Base-by-base conservation (phyloP, 2,888 invertebrate species). In the Agrochola macilenta region DNA sequence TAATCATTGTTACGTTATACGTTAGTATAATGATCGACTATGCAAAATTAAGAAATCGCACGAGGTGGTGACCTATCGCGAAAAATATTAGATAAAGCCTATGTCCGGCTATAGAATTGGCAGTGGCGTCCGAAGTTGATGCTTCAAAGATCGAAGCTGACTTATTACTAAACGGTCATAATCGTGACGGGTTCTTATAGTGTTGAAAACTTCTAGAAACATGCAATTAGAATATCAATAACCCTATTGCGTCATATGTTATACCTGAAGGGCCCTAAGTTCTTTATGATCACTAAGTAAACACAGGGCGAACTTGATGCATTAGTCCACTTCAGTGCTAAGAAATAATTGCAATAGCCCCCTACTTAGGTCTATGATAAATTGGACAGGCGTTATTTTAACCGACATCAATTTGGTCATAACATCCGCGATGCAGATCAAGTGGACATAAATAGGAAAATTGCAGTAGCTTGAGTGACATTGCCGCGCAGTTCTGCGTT, bases 361-460 rank as follows among this genome's bases (percentile, higher is more conserved):
- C 68, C 46, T 52, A 43, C 49, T 9, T 30, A 43, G 65, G 26
- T 46, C 3, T 57, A 49, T 39, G 39, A 58, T 84, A 81, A 84
- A 71, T 71, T 46, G 71, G 35, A 0, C 52, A 23, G 26, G 39
- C 52, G 52, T 35, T 61, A 71, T 30, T 66, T 57, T 52, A 43
- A 52, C 39, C 49, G 79, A 57, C 69, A 84, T 30, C 46, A 79
- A 79, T 78, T 78, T 26, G 57, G 49, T 63, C 54, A 54, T 60
- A 74, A 69, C 69, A 75, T 69, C 49, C 61, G 65, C 52, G 66
- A 52, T 66, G 71, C 66, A 64, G 43, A 52, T 20, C 30, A 73
- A 57, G 73, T 68, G 60, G 58, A 7, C 14, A 49, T 54, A 12
- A 70, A 81, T 70, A 75, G 35, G 46, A 75, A 83, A 83, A 78